Conservation (phyloP, 2,797 vertebrate genomes). For the Diglossa cyanea region DNA sequence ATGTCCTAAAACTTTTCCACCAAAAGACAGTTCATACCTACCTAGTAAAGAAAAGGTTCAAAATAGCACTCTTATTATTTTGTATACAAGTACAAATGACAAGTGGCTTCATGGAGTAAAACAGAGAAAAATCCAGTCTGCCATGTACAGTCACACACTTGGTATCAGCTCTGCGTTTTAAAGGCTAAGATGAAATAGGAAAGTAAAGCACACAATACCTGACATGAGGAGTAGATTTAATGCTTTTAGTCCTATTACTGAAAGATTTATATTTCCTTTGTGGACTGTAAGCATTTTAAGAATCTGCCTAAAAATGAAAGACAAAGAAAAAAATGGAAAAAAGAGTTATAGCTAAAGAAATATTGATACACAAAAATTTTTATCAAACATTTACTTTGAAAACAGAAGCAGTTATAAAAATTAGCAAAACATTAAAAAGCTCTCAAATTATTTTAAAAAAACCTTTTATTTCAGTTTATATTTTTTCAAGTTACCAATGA, state of each 20-base stretch:
- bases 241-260: conserved; percentile 81
- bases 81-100: background rate
- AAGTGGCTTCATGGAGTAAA: background rate
- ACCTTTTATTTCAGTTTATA: background rate
- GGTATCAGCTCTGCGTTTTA: background rate
- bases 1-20: background rate
- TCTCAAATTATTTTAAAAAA: fast-evolving
- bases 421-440: background rate
- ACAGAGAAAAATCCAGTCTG: background rate
- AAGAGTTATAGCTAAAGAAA: background rate
- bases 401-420: background rate
- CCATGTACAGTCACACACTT: background rate
- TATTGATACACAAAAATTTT: background rate
- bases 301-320: conserved; percentile 81
- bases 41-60: background rate
- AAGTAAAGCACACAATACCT: conserved; percentile 75
- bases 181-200: background rate
- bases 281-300: conserved; percentile 84
- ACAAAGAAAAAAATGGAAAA: background rate
- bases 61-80: background rate
- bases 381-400: background rate
- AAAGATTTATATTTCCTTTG: conserved; percentile 77
- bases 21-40: background rate
- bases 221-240: conserved; percentile 88
- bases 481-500: background rate